These are phyloP conservation scores for Crematogaster levior DNA, from an alignment of 2,888 invertebrate species.

Conservation along the genomic window DNA sequence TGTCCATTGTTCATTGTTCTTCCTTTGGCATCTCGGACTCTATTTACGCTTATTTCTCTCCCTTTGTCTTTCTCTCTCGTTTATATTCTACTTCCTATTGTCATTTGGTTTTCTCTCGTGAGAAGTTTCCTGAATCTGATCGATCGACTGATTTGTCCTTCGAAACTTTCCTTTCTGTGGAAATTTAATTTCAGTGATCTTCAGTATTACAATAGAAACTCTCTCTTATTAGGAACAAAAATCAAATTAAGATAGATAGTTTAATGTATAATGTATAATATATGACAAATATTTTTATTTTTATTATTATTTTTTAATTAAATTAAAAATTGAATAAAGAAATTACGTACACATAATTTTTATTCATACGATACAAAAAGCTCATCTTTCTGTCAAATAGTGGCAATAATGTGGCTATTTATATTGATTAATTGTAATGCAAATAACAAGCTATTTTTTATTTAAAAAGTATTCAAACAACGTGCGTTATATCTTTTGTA, in stretches of 20 bases:
- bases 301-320: not conserved
- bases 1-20: slow-evolving; percentile 63
- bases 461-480: not conserved
- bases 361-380: not conserved
- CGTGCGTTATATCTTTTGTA: too few relatives aligned
- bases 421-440: not conserved
- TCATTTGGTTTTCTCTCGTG: slow-evolving; percentile 6
- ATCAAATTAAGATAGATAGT: not conserved
- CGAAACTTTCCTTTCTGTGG: not conserved
- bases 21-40: slow-evolving; percentile 21
- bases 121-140: slow-evolving; percentile 1
- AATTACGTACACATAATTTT: not conserved
- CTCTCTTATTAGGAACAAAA: not conserved
- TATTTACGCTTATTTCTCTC: slow-evolving; percentile 45
- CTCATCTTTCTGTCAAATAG: not conserved
- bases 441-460: not conserved
- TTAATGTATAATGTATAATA: not conserved
- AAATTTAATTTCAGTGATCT: not conserved
- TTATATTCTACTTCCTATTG: slow-evolving; percentile 25
- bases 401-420: not conserved
- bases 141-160: not conserved
- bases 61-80: not conserved
- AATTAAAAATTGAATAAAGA: not conserved
- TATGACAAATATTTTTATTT: not conserved
- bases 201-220: not conserved